Conservation (phyloP, 2,797 vertebrate genomes). For the Pipistrellus pygmaeus region DNA sequence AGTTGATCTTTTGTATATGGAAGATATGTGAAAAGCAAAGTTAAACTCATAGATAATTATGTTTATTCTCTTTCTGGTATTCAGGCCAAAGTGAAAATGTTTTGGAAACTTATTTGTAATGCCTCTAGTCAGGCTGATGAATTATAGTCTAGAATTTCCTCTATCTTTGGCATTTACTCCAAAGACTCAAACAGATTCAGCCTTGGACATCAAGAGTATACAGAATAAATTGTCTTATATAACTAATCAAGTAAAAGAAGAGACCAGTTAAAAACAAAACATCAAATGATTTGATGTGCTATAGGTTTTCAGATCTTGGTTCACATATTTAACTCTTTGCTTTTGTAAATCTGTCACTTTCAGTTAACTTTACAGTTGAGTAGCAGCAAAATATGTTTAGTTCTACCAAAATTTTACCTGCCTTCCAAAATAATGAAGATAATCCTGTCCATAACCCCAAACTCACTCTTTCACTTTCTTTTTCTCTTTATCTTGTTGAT, state of each 20-base stretch:
- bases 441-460: background rate
- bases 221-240: background rate
- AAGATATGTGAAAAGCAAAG: background rate
- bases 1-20: background rate
- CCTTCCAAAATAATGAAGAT: conserved; percentile 3
- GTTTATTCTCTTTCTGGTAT: conserved; percentile 35
- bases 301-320: background rate
- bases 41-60: background rate
- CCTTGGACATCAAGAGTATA: background rate
- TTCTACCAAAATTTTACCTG: conserved; percentile 10
- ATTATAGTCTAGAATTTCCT: background rate
- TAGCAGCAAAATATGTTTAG: conserved; percentile 14
- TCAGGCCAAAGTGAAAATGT: conserved; percentile 40
- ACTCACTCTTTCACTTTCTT: background rate
- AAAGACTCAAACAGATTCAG: background rate
- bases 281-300: background rate
- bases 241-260: conserved; percentile 12
- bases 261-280: background rate
- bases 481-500: background rate
- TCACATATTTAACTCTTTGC: background rate
- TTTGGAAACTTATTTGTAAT: background rate
- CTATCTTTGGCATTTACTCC: background rate
- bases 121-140: background rate
- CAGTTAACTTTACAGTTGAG: conserved; percentile 2
- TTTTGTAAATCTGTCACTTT: conserved; percentile 31